Base-by-base conservation (phyloP, 2,797 vertebrate species). In the Clarias platycephalus region DNA sequence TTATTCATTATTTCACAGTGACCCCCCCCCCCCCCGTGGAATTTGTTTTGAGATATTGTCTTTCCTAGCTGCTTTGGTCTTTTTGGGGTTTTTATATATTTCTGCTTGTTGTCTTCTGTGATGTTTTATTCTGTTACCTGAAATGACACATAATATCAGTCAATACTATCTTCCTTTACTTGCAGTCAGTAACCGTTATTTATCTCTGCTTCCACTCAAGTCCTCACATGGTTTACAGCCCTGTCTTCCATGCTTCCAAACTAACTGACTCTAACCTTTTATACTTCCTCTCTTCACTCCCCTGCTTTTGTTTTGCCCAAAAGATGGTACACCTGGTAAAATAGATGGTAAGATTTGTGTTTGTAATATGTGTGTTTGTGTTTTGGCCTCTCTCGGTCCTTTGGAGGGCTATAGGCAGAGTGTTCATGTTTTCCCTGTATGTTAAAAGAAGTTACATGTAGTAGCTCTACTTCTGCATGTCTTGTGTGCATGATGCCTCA, bases 241-340 rank as follows among this genome's bases (percentile, higher is more conserved):
- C 85, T 87, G 76, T 83, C 84, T 89, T 84, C 81, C 83, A 84
- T 75, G 24, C 85, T 82, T 78, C 76, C 77, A 83, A 67, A 75
- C 84, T 84, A 85, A 83, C 81, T 90, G 82, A 82, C 64, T 85
- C 86, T 89, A 88, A 90, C 72, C 55, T 89, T 84, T 86, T 85
- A 88, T 87, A 85, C 86, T 49, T 83, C 80, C 86, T 81, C 87
- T 95, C 95, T 66, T 93, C 96, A 94, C 94, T 88, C 95, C 95
- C 88, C 95, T 91, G 90, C 94, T 95, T 96, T 93, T 94, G 89
- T 93, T 86, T 87, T 96, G 95, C 95, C 93, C 95, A 86, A 97
- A 97, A 99, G 98, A 99, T 92, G 98, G 97, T 96, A 95, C 97
- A 90, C 92, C 97, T 86, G 97, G 94, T 97, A 99, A 97, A 96